Conservation (phyloP, 2,113 vertebrate species). For the Edolisoma coerulescens region DNA sequence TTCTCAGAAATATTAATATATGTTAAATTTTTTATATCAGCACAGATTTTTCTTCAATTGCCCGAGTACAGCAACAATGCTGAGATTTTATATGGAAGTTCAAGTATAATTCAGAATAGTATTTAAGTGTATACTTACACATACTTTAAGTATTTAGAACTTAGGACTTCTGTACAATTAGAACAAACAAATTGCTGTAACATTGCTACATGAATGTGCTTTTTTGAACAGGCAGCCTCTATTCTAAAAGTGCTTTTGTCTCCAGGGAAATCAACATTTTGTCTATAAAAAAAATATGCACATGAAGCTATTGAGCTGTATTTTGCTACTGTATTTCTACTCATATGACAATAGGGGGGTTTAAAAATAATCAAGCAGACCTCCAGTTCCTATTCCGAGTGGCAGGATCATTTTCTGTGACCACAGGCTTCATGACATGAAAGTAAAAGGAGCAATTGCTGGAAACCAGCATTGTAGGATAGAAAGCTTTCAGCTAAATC, state of each 20-base stretch:
- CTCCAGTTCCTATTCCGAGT: background rate
- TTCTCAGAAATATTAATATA: background rate
- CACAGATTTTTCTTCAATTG: background rate
- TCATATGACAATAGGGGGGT: background rate
- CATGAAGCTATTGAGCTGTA: background rate
- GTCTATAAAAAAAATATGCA: background rate
- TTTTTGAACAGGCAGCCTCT: background rate
- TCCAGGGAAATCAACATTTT: background rate
- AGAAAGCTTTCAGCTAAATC: background rate
- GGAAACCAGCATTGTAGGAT: background rate
- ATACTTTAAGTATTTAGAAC: background rate
- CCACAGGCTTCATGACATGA: background rate
- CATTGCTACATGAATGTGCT: background rate
- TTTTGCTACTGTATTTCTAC: background rate
- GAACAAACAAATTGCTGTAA: background rate
- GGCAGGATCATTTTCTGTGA: background rate
- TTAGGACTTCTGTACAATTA: background rate
- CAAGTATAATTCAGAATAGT: background rate
- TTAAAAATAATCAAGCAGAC: background rate
- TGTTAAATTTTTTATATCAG: background rate
- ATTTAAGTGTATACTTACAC: background rate
- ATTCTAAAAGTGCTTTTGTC: background rate
- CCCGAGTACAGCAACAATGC: background rate
- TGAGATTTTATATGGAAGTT: background rate
- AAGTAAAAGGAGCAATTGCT: background rate